Base-by-base conservation (phyloP, 2,113 vertebrate genomes). In the Gasterosteus aculeatus region DNA sequence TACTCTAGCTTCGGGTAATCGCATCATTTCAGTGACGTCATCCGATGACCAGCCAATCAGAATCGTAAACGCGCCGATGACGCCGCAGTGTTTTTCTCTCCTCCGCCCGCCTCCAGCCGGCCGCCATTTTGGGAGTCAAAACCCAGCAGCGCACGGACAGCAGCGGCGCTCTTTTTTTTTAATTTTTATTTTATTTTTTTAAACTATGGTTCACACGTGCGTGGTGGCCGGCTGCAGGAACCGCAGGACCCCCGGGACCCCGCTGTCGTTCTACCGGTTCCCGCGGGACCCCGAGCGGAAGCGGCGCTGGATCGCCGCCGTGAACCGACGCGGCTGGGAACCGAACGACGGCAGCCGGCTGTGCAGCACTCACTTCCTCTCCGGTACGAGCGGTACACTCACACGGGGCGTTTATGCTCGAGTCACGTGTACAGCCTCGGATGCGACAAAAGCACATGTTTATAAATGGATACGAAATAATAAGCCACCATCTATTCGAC, bases 91-190 rank as follows among this genome's bases (percentile, higher is more conserved):
- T 8, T n/a, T 29, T 62, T 68, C 7, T 4, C 10, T 22, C 58
- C 12, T 15, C 53, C 53, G 10, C 35, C 61, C 53, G 59, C 54
- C 75, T 62, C 39, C 56, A 7, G 18, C 10, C 56, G 38, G 53
- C 86, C 87, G 71, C 93, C 93, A 95, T 95, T 95, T 94, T 94
- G 92, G 93, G 94, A 94, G 93, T 94, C 93, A 93, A 91, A 89
- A 62, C 69, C 54, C 47, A 7, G 12, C 74, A 70, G 15, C 53
- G 26, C 44, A 33, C 26, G 31, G 19, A 5, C 9, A 14, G 53
- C 53, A 15, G 47, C 62, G 14, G 49, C 78, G 78, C 80, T 29
- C 42, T 66, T 62, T 67, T 62, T 69, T 78, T 81, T 68, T 66
- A 66, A 78, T 85, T 92, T 53, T 56, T 54, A 3, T 42, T 42